These are phyloP conservation scores for Cygnus atratus DNA, from an alignment of 2,113 vertebrate genomes.

Conservation along the genomic window DNA sequence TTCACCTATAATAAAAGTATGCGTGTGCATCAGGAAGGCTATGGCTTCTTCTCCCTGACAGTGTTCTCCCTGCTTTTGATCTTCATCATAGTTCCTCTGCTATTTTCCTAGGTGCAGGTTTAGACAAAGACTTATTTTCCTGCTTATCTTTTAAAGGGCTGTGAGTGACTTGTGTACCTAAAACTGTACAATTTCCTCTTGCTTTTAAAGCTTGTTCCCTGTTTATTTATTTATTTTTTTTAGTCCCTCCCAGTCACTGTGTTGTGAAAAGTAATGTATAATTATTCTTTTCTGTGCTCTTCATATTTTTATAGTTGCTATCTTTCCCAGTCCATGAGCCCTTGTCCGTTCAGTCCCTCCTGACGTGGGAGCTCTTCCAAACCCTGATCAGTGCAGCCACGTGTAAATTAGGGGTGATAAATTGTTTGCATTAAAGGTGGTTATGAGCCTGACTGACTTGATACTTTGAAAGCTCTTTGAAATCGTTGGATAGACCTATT, in stretches of 20 bases:
- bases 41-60: neutral
- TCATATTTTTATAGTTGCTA: neutral
- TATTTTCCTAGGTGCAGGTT: neutral
- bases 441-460: neutral
- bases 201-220: neutral
- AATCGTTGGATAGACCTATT: neutral
- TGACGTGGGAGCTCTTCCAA: neutral
- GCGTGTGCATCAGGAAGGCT: neutral
- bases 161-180: accelerated
- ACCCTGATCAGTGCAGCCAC: neutral
- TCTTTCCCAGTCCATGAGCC: neutral
- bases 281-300: neutral
- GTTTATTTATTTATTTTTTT: neutral
- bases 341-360: neutral
- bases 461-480: neutral
- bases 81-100: neutral
- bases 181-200: neutral
- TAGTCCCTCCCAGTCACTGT: neutral
- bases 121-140: neutral
- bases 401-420: neutral
- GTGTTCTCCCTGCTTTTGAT: neutral
- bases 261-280: neutral
- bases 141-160: neutral
- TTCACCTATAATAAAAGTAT: neutral
- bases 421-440: neutral